Percentiles rank a stretch among this genome's conserved stretches.
phyloP scores from a whole-genome alignment of 2,888 invertebrate species.

The Brenthis daphne region DNA sequence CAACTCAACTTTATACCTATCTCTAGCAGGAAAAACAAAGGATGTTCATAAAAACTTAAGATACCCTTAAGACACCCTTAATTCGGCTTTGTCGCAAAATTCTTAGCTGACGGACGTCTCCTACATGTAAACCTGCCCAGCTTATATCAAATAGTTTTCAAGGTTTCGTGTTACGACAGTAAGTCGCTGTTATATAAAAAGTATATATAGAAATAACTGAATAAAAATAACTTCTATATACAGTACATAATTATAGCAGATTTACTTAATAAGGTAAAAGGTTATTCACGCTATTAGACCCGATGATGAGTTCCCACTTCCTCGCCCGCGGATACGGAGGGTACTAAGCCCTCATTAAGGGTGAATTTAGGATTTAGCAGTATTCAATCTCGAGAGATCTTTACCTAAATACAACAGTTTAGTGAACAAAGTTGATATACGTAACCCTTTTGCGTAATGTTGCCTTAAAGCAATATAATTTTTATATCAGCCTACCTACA shows the following conservation, averaged over 20 bases:
- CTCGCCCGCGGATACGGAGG: slow-evolving; percentile 69
- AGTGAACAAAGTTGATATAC: slow-evolving; percentile 44
- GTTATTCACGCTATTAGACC: slow-evolving; percentile 69
- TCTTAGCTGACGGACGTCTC: too few species aligned
- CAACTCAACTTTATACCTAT: too few species aligned
- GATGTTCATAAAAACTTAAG: too few species aligned
- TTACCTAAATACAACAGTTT: slow-evolving; percentile 52
- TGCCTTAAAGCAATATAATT: background rate
- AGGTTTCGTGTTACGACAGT: too few species aligned
- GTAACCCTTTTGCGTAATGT: slow-evolving; percentile 40
- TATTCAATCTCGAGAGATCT: slow-evolving; percentile 55
- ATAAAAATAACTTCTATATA: background rate
- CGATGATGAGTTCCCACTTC: slow-evolving; percentile 70
- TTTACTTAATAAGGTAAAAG: slow-evolving; percentile 53
- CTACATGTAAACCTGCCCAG: too few species aligned
- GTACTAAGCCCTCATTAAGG: slow-evolving; percentile 68
- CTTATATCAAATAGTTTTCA: too few species aligned
- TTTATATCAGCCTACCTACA: background rate
- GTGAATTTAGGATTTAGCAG: slow-evolving; percentile 65
- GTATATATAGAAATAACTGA: too few species aligned
- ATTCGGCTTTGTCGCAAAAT: too few species aligned
- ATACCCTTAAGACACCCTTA: too few species aligned
- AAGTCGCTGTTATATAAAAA: too few species aligned
- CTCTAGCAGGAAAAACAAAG: too few species aligned
- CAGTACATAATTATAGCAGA: slow-evolving; percentile 51